Evolutionary conservation across 2,888 invertebrate genomes (phyloP).

Genomic region (Rotaria sp.): DNA sequence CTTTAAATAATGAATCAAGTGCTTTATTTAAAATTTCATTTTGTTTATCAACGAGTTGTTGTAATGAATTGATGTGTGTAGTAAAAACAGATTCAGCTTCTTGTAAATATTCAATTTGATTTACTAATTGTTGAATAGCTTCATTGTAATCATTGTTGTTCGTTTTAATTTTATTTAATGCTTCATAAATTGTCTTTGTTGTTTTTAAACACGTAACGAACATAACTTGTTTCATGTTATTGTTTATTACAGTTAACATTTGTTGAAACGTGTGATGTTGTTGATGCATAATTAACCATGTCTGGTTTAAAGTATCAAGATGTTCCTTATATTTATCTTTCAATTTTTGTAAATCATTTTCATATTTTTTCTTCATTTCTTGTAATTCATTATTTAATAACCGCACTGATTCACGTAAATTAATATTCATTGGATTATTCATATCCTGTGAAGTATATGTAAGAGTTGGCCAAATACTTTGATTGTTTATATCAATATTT

Average conservation of each 20-base stretch:
- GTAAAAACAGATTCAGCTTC: background rate
- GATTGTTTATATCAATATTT: too few relatives aligned
- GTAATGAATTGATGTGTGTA: background rate
- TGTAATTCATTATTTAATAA: too few relatives aligned
- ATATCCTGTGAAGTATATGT: too few relatives aligned
- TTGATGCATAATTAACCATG: background rate
- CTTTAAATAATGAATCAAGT: background rate
- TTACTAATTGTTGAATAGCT: background rate
- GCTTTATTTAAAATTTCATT: background rate
- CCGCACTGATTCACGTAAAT: too few relatives aligned
- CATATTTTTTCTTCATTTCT: background rate
- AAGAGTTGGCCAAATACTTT: too few relatives aligned
- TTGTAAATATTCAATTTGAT: background rate
- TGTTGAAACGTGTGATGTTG: background rate
- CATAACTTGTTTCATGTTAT: background rate
- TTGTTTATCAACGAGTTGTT: background rate
- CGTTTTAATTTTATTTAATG: background rate
- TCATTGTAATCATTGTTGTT: background rate
- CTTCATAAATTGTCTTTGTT: background rate
- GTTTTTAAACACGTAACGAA: background rate
- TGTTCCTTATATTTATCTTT: background rate
- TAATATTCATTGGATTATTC: too few relatives aligned
- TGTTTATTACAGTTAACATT: background rate
- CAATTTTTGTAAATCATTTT: background rate
- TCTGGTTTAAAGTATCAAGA: background rate